Evolutionary conservation across 2,888 invertebrate genomes (phyloP).

Genomic region (Amblyjoppa fuscipennis): DNA sequence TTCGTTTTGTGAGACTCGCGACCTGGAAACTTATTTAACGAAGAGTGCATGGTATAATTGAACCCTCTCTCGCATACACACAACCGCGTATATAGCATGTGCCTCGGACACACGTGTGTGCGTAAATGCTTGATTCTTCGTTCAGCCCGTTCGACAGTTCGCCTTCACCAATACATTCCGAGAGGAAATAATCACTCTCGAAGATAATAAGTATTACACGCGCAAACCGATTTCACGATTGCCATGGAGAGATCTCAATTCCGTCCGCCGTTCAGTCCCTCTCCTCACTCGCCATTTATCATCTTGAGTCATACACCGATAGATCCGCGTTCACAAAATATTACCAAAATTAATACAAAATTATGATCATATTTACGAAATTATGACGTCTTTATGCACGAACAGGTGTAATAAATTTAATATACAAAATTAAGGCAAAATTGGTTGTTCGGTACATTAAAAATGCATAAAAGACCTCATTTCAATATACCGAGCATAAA

Average conservation of each 20-base stretch:
- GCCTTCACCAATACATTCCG: conserved; percentile 32
- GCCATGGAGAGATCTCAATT: conserved; percentile 45
- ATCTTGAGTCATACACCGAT: neutral
- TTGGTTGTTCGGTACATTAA: too few species aligned
- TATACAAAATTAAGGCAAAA: neutral
- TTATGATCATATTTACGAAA: neutral
- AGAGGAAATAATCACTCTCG: conserved; percentile 36
- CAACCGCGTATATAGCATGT: neutral
- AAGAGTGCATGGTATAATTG: conserved; percentile 43
- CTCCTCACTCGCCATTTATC: conserved; percentile 18
- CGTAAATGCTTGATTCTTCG: neutral
- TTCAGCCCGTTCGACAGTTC: conserved; percentile 9
- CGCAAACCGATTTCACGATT: conserved; percentile 38
- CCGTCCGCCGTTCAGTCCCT: conserved; percentile 12
- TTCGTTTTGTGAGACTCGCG: conserved; percentile 44
- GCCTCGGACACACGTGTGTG: neutral
- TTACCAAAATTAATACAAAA: neutral
- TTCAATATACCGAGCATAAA: too few species aligned
- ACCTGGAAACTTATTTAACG: conserved; percentile 55
- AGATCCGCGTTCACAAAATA: neutral
- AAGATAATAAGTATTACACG: conserved; percentile 45
- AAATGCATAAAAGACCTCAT: too few species aligned
- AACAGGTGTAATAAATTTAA: neutral
- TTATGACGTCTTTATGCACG: neutral
- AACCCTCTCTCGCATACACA: conserved; percentile 15